Evolutionary conservation across 2,113 vertebrate species (phyloP).

Genomic region (Sinocyclocheilus anshuiensis): DNA sequence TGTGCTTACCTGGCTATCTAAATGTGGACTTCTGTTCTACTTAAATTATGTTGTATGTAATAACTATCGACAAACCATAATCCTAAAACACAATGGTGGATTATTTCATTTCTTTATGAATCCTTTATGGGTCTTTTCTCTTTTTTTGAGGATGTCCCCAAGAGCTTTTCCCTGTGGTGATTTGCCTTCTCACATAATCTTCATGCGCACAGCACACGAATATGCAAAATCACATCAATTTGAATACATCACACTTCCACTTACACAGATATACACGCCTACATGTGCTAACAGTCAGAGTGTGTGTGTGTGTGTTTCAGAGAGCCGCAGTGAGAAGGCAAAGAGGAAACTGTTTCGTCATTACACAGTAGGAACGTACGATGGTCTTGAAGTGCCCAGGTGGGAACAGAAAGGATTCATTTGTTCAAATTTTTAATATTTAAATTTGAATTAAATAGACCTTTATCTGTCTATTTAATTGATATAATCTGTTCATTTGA

Average conservation of each 20-base stretch:
- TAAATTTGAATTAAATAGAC: neutral
- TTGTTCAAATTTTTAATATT: neutral
- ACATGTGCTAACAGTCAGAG: constrained; percentile 35
- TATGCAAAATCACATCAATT: constrained; percentile 27
- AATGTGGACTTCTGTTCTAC: no score
- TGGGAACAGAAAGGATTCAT: constrained; percentile 59
- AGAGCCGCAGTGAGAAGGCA: constrained; percentile 87
- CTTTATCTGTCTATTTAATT: neutral
- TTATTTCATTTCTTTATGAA: neutral
- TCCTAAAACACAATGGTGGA: neutral
- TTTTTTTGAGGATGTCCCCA: constrained; percentile 1
- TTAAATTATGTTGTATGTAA: neutral
- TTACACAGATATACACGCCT: constrained; percentile 9
- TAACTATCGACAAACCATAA: neutral
- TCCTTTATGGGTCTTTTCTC: neutral
- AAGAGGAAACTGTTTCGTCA: constrained; percentile 91
- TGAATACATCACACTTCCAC: constrained; percentile 17
- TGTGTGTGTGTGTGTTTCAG: constrained; percentile 73
- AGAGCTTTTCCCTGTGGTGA: neutral
- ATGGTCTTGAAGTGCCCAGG: constrained; percentile 89
- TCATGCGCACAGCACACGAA: neutral
- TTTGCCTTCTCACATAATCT: constrained; percentile 2
- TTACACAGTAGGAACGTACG: constrained; percentile 92
- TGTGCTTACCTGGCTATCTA: no score
- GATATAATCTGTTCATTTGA: no score